Evolutionary conservation across 2,888 invertebrate species (phyloP), one percentile per base, ranked within the genome.

Genomic region (Platerodrilus igneus): DNA sequence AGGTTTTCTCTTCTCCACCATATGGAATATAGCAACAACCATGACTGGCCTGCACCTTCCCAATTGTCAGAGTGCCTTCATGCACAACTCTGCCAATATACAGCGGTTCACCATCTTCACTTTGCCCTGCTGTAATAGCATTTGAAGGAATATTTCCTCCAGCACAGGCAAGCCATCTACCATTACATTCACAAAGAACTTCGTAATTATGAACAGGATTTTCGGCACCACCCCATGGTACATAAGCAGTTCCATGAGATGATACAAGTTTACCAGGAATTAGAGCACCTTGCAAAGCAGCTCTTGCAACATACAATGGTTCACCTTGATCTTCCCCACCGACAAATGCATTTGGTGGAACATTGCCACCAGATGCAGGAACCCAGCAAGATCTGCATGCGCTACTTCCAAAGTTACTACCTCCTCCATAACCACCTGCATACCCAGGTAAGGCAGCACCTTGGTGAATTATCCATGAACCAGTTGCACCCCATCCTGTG

Each of bases 401-500:
- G 30, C 22, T 41, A 47, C 41, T 19, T 37, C 50, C 28, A n/a
- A n/a, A n/a, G n/a, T n/a, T n/a, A n/a, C n/a, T n/a, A 25, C 35
- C 31, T 37, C 54, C 45, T 27, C 54, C 47, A 16, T 33, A 20
- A 30, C 41, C 30, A 11, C 59, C 52, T 15, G 69, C 51, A 6
- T 56, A 52, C 46, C 48, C 25, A 19, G 46, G 14, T 21, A 48
- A 15, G 16, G 51, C 38, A 33, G 53, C 45, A 29, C 45, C 40
- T 32, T 64, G 61, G 45, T 87, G 86, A 55, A 90, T 76, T 48
- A 83, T 73, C 90, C 90, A 91, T 23, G 81, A 75, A 19, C 90
- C 90, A 35, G 69, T 72, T 7, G 89, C 84, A 10, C 90, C 90
- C 86, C 88, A 90, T 30, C 88, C 89, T 27, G 90, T 90, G 69